phyloP scores from a whole-genome alignment of 2,113 vertebrate species.

The Phoenicopterus ruber region DNA sequence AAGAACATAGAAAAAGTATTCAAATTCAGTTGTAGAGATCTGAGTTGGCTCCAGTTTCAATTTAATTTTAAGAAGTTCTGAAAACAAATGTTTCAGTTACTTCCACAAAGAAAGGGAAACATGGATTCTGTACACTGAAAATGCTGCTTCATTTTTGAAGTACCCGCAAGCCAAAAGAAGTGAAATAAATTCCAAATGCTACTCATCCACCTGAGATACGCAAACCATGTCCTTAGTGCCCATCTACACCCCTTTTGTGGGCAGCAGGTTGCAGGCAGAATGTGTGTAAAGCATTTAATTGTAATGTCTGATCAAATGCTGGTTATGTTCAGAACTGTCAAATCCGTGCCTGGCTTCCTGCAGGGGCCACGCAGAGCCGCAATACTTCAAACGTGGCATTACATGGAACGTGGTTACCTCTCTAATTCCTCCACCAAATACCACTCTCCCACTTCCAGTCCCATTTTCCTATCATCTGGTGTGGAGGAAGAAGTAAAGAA shows the following conservation, averaged over 20 bases:
- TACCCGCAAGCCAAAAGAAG: not conserved
- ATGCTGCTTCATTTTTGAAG: not conserved
- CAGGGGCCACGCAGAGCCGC: not conserved
- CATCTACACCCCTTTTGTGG: not conserved
- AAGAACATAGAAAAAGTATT: not conserved
- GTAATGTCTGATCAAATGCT: not conserved
- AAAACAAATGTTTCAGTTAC: not conserved
- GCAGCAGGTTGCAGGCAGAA: not conserved
- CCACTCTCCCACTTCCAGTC: not conserved
- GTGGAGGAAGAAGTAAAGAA: not conserved
- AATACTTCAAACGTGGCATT: not conserved
- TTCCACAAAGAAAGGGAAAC: not conserved
- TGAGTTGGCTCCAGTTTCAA: not conserved
- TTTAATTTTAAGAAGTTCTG: not conserved
- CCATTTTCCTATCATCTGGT: not conserved
- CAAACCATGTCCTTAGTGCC: not conserved
- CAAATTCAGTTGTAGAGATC: not conserved
- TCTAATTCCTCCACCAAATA: not conserved
- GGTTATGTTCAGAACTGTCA: not conserved
- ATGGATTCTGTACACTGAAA: not conserved
- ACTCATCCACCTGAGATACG: not conserved
- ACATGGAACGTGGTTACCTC: accelerated
- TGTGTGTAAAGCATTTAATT: accelerated
- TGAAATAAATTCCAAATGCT: not conserved
- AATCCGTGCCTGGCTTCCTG: not conserved